phyloP scores from a whole-genome alignment of 2,888 invertebrate species.

The Odontocolon sp. region DNA sequence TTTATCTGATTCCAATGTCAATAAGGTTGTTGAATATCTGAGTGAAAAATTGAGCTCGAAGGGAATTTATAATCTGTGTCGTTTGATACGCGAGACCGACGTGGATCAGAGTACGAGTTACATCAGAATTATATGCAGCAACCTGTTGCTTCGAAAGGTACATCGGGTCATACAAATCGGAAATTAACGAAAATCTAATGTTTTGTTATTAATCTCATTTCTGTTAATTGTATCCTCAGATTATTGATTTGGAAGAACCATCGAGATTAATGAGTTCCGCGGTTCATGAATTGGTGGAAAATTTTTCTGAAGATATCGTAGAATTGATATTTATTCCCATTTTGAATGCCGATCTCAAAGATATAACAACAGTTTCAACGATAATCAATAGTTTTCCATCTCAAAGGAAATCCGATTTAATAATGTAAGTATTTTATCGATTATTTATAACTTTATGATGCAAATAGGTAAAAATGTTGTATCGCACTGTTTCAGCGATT shows the following conservation, averaged over 20 bases:
- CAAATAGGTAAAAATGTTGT: too few species aligned
- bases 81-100: conserved; percentile 65
- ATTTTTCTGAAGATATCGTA: conserved; percentile 72
- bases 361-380: conserved; percentile 55
- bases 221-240: too few species aligned
- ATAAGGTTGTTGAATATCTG: conserved; percentile 62
- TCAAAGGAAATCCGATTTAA: conserved; percentile 45
- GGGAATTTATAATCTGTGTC: conserved; percentile 71
- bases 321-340: conserved; percentile 70
- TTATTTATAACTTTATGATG: too few species aligned
- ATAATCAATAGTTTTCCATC: conserved; percentile 46
- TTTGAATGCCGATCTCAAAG: conserved; percentile 69
- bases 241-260: conserved; percentile 66
- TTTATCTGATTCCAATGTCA: conserved; percentile 66
- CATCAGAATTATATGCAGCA: conserved; percentile 64
- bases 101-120: conserved; percentile 68
- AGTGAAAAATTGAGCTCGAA: conserved; percentile 63
- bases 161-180: background rate
- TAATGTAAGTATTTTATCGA: conserved; percentile 44
- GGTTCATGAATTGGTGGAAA: conserved; percentile 65
- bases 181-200: background rate
- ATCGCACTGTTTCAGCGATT: conserved; percentile 70
- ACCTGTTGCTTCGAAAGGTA: conserved; percentile 73
- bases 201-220: too few species aligned
- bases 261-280: conserved; percentile 66